phyloP scores from a whole-genome alignment of 2,888 invertebrate genomes.

The Cataglyphis cursor region DNA sequence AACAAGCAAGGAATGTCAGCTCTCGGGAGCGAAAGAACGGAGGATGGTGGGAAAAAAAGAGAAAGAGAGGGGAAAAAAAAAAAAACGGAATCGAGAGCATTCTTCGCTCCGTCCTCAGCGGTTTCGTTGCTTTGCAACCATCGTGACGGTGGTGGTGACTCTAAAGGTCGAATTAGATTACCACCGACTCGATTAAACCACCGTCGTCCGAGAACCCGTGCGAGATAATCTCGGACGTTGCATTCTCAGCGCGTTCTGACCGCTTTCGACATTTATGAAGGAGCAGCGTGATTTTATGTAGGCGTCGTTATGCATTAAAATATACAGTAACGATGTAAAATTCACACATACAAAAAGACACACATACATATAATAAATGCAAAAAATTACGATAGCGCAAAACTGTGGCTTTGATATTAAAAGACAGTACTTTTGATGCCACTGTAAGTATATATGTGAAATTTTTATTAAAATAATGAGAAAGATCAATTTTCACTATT shows the following conservation, averaged over 20 bases:
- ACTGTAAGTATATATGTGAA: background rate
- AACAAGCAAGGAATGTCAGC: conserved; percentile 67
- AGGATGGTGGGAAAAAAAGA: conserved; percentile 59
- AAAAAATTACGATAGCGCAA: background rate
- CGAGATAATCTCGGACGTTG: conserved; percentile 72
- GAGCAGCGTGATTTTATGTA: conserved; percentile 59
- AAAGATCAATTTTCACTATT: background rate
- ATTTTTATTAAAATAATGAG: background rate
- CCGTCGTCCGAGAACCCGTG: conserved; percentile 68
- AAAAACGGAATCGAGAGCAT: conserved; percentile 66
- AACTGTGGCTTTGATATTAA: conserved; percentile 11
- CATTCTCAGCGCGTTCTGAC: conserved; percentile 47
- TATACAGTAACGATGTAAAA: conserved; percentile 45
- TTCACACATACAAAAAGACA: background rate
- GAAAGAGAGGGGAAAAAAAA: conserved; percentile 37
- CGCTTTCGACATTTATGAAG: conserved; percentile 12
- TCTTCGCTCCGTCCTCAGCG: conserved; percentile 65
- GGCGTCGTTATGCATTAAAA: conserved; percentile 51
- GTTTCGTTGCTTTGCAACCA: conserved; percentile 73
- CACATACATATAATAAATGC: conserved; percentile 21
- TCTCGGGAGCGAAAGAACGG: conserved; percentile 52
- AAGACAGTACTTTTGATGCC: background rate
- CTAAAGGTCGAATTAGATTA: conserved; percentile 78
- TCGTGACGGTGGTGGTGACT: conserved; percentile 60
- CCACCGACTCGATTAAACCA: conserved; percentile 77